phyloP scores from a whole-genome alignment of 2,113 vertebrate genomes.

The Amazona vittata region DNA sequence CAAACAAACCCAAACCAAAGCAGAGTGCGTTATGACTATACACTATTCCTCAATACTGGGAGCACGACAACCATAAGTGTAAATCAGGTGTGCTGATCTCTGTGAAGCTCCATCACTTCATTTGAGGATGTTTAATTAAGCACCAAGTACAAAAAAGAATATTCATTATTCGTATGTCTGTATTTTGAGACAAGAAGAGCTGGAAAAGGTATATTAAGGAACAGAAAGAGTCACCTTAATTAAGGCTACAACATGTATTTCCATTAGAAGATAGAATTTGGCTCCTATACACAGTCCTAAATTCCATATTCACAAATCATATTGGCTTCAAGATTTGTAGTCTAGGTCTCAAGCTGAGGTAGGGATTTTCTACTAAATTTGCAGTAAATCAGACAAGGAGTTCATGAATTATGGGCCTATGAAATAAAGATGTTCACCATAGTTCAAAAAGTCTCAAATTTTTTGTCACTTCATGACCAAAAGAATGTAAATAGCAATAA shows the following conservation, averaged over 20 bases:
- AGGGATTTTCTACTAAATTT: conserved; percentile 22
- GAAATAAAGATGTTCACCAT: conserved; percentile 28
- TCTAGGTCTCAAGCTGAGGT: background rate
- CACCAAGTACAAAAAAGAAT: background rate
- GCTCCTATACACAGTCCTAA: background rate
- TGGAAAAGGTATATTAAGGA: background rate
- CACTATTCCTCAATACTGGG: background rate
- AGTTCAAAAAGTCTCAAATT: conserved; percentile 21
- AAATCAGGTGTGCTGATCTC: background rate
- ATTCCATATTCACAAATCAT: conserved; percentile 35
- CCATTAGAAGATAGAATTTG: conserved; percentile 5
- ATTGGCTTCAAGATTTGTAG: conserved; percentile 19
- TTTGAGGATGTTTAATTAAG: background rate
- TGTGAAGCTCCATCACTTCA: background rate
- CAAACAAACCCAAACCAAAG: background rate
- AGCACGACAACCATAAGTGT: background rate
- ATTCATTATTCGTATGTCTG: background rate
- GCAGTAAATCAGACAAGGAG: conserved; percentile 23
- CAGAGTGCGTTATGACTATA: background rate
- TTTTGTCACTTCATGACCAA: background rate
- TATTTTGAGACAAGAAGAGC: background rate
- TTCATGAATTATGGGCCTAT: background rate
- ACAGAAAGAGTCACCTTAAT: background rate
- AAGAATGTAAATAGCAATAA: conserved; percentile 34
- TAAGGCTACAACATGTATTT: background rate